A percentile compares a stretch with the other conserved stretches of the same genome.
These are phyloP conservation scores for Zaprionus nigranus DNA, from an alignment of 1,140 invertebrate genomes.

Conservation along the genomic window DNA sequence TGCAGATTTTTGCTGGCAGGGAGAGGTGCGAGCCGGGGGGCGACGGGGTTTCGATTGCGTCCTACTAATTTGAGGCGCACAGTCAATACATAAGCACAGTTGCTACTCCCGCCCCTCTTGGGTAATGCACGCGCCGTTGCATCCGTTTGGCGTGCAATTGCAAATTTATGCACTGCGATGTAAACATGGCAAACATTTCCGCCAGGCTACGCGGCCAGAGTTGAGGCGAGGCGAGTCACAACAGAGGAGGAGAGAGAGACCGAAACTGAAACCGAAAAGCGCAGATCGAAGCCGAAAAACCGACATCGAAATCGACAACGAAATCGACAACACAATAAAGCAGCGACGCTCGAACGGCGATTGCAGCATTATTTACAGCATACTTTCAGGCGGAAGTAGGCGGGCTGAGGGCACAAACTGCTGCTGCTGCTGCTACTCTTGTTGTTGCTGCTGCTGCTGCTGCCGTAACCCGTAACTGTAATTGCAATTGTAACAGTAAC, in stretches of 20 bases:
- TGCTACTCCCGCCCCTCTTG: neutral
- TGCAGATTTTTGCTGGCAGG: slow-evolving; percentile 40
- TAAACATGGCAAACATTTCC: slow-evolving; percentile 81
- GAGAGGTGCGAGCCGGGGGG: accelerated
- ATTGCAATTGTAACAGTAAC: slow-evolving; percentile 6
- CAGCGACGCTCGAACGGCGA: slow-evolving; percentile 29
- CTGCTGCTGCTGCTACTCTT: neutral
- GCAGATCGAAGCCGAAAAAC: neutral
- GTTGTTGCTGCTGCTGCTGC: slow-evolving; percentile 5
- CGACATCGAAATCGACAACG: slow-evolving; percentile 9
- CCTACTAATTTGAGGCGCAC: slow-evolving; percentile 52
- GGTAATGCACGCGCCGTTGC: slow-evolving; percentile 61
- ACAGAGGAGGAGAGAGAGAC: neutral
- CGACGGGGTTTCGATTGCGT: neutral
- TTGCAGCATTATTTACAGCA: slow-evolving; percentile 79
- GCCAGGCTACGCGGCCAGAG: slow-evolving; percentile 20
- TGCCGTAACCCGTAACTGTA: neutral
- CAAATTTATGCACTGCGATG: slow-evolving; percentile 81
- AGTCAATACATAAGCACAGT: slow-evolving; percentile 44
- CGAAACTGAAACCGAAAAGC: neutral
- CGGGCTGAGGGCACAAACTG: neutral
- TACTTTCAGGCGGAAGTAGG: slow-evolving; percentile 53
- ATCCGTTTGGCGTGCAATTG: slow-evolving; percentile 67
- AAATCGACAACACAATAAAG: slow-evolving; percentile 55
- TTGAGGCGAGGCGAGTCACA: neutral